phyloP scores from a whole-genome alignment of 2,797 vertebrate species.

The Bothrops alternatus region DNA sequence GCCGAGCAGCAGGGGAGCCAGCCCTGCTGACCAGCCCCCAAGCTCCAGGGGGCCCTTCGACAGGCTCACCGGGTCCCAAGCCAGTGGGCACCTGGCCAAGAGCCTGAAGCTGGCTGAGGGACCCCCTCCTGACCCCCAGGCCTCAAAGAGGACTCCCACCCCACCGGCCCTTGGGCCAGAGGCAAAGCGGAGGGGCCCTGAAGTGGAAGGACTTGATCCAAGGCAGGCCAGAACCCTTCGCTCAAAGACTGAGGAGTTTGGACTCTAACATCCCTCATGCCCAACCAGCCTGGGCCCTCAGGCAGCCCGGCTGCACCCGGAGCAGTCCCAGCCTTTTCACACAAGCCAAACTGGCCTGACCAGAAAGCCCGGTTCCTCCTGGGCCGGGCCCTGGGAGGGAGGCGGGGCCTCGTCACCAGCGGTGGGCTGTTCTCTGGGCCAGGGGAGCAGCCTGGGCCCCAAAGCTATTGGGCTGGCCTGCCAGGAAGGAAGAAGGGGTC shows the following conservation, averaged over 20 bases:
- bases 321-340: neutral
- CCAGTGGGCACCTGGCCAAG: neutral
- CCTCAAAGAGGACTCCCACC: rapidly evolving
- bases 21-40: neutral
- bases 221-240: neutral
- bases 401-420: neutral
- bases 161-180: neutral
- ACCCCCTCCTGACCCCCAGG: neutral
- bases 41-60: neutral
- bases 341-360: neutral
- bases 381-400: neutral
- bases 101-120: neutral
- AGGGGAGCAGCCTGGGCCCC: neutral
- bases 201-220: neutral
- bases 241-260: neutral
- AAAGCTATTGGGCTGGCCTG: neutral
- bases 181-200: neutral
- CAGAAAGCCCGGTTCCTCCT: neutral
- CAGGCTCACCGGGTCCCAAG: neutral
- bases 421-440: neutral
- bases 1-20: neutral
- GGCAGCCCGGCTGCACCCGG: neutral
- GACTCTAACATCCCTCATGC: neutral
- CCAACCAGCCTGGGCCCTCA: neutral
- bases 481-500: neutral